Base-by-base conservation (phyloP, 2,797 vertebrate genomes). In the Potorous gilbertii region DNA sequence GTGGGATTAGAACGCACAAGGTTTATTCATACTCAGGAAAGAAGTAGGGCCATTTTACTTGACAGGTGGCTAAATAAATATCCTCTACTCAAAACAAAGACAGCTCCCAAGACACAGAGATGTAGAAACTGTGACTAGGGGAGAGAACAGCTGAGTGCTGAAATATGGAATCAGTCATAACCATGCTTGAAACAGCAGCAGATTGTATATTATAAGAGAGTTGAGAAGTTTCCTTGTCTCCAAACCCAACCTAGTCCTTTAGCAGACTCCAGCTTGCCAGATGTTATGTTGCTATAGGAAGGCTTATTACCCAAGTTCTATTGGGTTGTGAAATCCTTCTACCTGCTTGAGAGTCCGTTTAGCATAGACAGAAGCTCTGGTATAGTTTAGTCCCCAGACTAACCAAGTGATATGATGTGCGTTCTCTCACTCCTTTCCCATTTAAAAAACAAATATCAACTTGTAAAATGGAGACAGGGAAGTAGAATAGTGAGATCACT, bases 1-100 rank as follows among this genome's bases (percentile, higher is more conserved):
- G 56, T 92, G 90, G 94, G 27, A 55, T 92, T 94, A 81, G 89
- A 18, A 24, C 52, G n/a, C 66, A 89, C 54, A 50, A 90, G 55
- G 40, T 9, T 81, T 81, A 81, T 40, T 46, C 74, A 81, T 16
- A 24, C 74, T 81, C 74, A 50, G 40, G 34, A 87, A 87, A 87
- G 74, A 14, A 50, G 3, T 18, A 18, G 18, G 12, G 74, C 24
- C 74, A 87, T 50, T 87, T 50, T 87, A 40, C 21, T 24, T 50
- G 40, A 87, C 74, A 50, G 74, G 40, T 87, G 74, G 40, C 74
- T 50, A 87, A 87, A 50, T 87, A 46, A 87, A 27, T 27, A 40
- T 18, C 40, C 74, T 87, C 21, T 27, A 18, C 74, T 34, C 40
- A 11, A 11, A 87, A 3, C 21, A 27, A 87, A 50, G 40, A 50